phyloP scores from a whole-genome alignment of 2,888 invertebrate species.

The Dryadula phaetusa region DNA sequence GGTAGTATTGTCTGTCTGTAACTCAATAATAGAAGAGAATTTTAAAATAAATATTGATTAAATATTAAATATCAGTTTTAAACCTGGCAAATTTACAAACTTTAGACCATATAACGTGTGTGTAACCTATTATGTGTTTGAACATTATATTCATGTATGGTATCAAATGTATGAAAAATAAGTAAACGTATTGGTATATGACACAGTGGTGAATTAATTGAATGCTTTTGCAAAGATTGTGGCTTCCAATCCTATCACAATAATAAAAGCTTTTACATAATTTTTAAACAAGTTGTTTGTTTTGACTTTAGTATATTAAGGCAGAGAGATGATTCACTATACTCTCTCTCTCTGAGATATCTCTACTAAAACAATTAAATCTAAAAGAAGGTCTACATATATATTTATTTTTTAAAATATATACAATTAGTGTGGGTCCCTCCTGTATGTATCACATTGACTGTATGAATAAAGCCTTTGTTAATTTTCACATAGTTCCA shows the following conservation, averaged over 20 bases:
- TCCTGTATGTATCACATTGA: constrained; percentile 10
- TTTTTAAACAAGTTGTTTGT: not conserved
- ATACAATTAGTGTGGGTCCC: not conserved
- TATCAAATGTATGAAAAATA: too few relatives aligned
- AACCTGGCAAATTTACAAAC: not conserved
- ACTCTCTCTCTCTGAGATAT: not conserved
- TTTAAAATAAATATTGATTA: too few relatives aligned
- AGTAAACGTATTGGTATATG: too few relatives aligned
- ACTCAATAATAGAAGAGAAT: too few relatives aligned
- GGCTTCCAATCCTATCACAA: not conserved
- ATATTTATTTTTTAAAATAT: not conserved
- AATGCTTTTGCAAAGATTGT: not conserved
- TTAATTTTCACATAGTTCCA: constrained; percentile 6
- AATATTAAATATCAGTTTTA: not conserved
- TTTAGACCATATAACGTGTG: constrained; percentile 17
- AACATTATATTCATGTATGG: not conserved
- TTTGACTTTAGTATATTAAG: too few relatives aligned
- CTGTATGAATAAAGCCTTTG: constrained; percentile 27
- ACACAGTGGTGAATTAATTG: too few relatives aligned
- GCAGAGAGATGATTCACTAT: too few relatives aligned
- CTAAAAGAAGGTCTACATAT: too few relatives aligned
- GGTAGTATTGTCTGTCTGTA: too few relatives aligned
- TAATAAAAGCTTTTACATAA: not conserved
- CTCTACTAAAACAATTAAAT: too few relatives aligned
- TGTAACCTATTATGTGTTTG: not conserved